Evolutionary conservation across 2,888 invertebrate species (phyloP).

Genomic region (Drosophila greeni): DNA sequence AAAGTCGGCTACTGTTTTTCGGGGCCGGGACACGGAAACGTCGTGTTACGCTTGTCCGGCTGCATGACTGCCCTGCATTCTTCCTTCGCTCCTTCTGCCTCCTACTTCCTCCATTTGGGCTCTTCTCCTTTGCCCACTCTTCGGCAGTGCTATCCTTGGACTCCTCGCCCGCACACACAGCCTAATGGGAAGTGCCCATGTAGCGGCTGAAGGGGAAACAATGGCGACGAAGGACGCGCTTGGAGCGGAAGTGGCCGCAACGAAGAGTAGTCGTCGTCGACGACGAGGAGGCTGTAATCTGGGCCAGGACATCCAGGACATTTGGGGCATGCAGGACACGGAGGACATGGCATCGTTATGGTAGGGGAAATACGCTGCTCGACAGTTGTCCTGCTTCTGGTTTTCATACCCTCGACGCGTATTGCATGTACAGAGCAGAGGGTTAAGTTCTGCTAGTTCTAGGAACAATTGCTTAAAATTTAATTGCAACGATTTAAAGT

Average conservation of each 20-base stretch:
- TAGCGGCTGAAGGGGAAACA: conserved; percentile 12
- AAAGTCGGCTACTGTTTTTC: conserved; percentile 55
- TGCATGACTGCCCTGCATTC: conserved; percentile 59
- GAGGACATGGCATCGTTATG: conserved; percentile 36
- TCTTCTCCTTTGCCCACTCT: conserved; percentile 4
- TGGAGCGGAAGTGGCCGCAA: conserved; percentile 54
- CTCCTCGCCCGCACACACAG: conserved; percentile 15
- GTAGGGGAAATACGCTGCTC: conserved; percentile 18
- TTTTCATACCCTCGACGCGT: neutral
- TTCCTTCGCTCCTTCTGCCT: conserved; percentile 23
- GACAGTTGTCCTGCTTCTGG: neutral
- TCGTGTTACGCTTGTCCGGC: conserved; percentile 71
- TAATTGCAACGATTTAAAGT: neutral
- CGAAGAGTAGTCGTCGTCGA: conserved; percentile 38
- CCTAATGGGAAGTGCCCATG: conserved; percentile 59
- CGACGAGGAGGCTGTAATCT: conserved; percentile 61
- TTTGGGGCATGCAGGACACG: conserved; percentile 45
- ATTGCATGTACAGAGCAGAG: neutral
- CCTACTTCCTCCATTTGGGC: conserved; percentile 5
- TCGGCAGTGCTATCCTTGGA: conserved; percentile 3
- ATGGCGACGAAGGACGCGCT: conserved; percentile 19
- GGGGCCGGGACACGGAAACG: conserved; percentile 63
- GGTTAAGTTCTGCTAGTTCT: neutral
- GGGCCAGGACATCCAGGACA: conserved; percentile 52
- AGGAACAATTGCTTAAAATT: neutral